Evolutionary conservation across 2,888 invertebrate genomes (phyloP).

Genomic region (Heliconius ismenius): DNA sequence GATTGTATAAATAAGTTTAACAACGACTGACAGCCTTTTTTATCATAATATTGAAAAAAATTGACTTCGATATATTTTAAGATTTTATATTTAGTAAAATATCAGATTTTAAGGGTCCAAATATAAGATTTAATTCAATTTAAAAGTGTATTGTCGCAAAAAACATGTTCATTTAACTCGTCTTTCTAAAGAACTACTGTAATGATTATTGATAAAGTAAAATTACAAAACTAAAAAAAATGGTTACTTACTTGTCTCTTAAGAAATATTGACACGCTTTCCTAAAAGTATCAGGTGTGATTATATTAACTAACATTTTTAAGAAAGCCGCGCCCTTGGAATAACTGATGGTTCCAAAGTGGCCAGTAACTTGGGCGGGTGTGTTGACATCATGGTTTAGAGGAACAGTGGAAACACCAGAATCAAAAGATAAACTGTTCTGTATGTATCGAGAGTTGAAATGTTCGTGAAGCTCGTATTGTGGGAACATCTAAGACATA

Average conservation of each 20-base stretch:
- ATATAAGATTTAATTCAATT: too few species aligned
- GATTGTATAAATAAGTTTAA: too few species aligned
- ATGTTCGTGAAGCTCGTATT: constrained; percentile 86
- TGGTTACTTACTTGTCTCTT: constrained; percentile 72
- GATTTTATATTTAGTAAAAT: too few species aligned
- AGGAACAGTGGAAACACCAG: constrained; percentile 73
- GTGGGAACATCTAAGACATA: constrained; percentile 79
- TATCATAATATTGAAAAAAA: too few species aligned
- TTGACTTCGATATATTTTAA: too few species aligned
- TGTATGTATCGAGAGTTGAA: constrained; percentile 88
- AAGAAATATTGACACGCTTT: constrained; percentile 69
- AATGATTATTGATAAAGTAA: too few species aligned
- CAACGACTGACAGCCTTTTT: too few species aligned
- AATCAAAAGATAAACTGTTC: constrained; percentile 77
- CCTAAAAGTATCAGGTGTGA: constrained; percentile 60
- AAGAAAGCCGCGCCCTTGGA: constrained; percentile 83
- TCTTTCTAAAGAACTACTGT: too few species aligned
- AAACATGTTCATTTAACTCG: too few species aligned
- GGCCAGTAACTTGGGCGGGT: constrained; percentile 83
- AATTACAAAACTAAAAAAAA: neutral
- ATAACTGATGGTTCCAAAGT: constrained; percentile 87
- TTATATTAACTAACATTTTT: constrained; percentile 69
- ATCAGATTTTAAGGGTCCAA: too few species aligned
- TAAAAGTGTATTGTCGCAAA: too few species aligned
- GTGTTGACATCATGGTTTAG: constrained; percentile 83